Evolutionary conservation across 1,140 invertebrate species (phyloP).

Genomic region (Papilio xuthus): DNA sequence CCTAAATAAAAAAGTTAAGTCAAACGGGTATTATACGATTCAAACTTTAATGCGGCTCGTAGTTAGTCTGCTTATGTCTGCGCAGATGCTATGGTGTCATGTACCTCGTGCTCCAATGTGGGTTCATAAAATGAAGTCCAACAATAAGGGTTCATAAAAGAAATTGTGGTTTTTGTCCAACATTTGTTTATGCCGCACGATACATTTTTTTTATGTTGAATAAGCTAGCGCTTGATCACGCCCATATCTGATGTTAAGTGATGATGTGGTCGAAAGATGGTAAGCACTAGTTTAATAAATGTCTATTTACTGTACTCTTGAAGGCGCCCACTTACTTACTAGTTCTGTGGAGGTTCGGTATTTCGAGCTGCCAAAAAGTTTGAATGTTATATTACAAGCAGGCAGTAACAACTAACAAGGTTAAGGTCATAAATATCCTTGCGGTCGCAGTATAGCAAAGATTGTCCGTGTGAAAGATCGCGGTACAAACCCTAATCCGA

Average conservation of each 20-base stretch:
- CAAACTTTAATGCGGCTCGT: neutral
- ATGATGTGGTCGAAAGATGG: too few species aligned
- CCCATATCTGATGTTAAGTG: too few species aligned
- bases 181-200: too few species aligned
- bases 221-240: too few species aligned
- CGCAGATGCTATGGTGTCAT: neutral
- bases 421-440: conserved; percentile 28
- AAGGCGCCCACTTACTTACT: too few species aligned
- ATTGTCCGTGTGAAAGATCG: conserved; percentile 29
- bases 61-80: neutral
- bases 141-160: too few species aligned
- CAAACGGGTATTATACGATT: neutral
- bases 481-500: conserved; percentile 37
- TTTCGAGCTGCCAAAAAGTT: neutral
- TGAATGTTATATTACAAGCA: neutral
- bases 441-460: conserved; percentile 23
- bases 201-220: too few species aligned
- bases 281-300: too few species aligned
- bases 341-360: neutral
- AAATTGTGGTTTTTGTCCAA: too few species aligned
- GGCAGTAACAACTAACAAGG: conserved; percentile 7
- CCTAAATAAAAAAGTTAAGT: neutral
- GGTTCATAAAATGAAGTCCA: too few species aligned
- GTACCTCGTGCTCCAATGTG: too few species aligned
- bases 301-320: too few species aligned